Conservation (phyloP, 1,140 invertebrate genomes). For the Dreissena polymorpha region DNA sequence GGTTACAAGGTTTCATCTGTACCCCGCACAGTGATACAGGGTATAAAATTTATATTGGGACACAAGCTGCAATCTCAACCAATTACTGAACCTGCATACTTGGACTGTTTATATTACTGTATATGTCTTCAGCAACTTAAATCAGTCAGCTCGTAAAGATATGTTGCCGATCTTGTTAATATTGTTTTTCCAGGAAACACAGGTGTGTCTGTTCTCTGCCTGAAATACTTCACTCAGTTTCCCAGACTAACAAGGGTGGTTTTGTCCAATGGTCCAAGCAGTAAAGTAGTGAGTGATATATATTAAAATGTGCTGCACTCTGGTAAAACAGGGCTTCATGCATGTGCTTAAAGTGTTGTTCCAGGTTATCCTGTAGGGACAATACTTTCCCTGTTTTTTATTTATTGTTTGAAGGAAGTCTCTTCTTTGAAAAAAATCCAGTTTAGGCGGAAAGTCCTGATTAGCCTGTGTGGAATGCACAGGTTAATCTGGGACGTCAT, state of each 20-base stretch:
- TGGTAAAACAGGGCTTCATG: too few relatives aligned
- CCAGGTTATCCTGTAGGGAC: too few relatives aligned
- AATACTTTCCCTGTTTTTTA: too few relatives aligned
- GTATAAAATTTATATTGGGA: background rate
- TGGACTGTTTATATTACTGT: too few relatives aligned
- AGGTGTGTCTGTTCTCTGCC: background rate
- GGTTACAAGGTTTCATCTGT: background rate
- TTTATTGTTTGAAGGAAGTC: too few relatives aligned
- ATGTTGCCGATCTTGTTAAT: background rate
- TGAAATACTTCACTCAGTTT: conserved; percentile 38
- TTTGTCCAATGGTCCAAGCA: background rate
- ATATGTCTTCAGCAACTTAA: too few relatives aligned
- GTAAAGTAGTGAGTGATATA: background rate
- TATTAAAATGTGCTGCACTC: too few relatives aligned
- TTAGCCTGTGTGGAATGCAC: too few relatives aligned
- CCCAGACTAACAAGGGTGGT: background rate
- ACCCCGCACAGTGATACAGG: background rate
- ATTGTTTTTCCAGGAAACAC: conserved; percentile 13
- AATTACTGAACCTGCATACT: background rate
- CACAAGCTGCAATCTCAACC: background rate
- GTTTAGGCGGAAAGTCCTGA: too few relatives aligned
- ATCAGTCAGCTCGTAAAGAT: background rate
- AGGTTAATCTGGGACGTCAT: too few relatives aligned
- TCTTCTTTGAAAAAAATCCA: too few relatives aligned
- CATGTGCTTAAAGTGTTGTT: too few relatives aligned